phyloP scores from a whole-genome alignment of 2,797 vertebrate genomes.

The Hoplostethus atlanticus region DNA sequence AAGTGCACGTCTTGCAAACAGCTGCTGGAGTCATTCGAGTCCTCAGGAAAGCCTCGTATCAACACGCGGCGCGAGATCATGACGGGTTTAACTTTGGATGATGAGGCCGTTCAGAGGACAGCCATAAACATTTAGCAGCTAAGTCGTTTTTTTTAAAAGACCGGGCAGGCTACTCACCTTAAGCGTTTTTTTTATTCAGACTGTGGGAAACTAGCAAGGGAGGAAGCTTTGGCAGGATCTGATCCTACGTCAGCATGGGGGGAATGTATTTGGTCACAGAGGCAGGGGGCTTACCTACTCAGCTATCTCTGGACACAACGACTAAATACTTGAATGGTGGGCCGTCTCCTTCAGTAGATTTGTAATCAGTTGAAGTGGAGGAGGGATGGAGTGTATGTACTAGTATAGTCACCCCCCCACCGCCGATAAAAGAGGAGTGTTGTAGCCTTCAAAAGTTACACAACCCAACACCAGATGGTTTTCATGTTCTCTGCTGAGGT shows the following conservation, averaged over 20 bases:
- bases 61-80: slow-evolving; percentile 24
- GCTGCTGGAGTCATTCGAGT: slow-evolving; percentile 64
- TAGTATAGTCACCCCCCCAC: neutral
- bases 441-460: slow-evolving; percentile 18
- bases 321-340: slow-evolving; percentile 21
- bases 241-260: slow-evolving; percentile 16
- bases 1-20: slow-evolving; percentile 63
- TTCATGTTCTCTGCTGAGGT: slow-evolving; percentile 21
- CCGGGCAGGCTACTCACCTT: slow-evolving; percentile 15
- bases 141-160: slow-evolving; percentile 30
- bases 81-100: slow-evolving; percentile 47
- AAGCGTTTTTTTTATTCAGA: slow-evolving; percentile 26
- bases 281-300: slow-evolving; percentile 30
- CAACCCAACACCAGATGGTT: slow-evolving; percentile 21
- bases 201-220: slow-evolving; percentile 15
- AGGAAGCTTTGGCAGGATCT: slow-evolving; percentile 14
- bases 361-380: slow-evolving; percentile 19
- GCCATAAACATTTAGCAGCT: slow-evolving; percentile 51
- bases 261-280: slow-evolving; percentile 25
- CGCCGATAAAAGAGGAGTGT: slow-evolving; percentile 29
- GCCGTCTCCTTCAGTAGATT: slow-evolving; percentile 26
- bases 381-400: slow-evolving; percentile 20
- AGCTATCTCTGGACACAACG: slow-evolving; percentile 42
- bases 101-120: slow-evolving; percentile 51
- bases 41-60: slow-evolving; percentile 49